Percentiles rank a stretch among this genome's conserved stretches.
Evolutionary conservation across 1,140 invertebrate genomes (phyloP).

Genomic region (Drosophila sp.): DNA sequence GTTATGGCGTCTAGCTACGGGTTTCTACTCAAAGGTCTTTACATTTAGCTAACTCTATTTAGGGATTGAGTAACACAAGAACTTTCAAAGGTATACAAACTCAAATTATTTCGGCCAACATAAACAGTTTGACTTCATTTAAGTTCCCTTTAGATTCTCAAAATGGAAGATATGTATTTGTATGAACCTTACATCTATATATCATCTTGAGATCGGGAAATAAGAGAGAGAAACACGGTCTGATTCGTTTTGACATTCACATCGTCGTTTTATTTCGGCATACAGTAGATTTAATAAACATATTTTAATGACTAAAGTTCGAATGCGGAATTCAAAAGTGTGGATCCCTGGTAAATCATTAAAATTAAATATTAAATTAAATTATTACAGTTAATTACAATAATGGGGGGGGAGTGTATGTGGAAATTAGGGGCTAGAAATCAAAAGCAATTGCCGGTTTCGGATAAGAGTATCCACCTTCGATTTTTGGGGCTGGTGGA

Average conservation of each 20-base stretch:
- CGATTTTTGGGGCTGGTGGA: constrained; percentile 47
- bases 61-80: too few species aligned
- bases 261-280: constrained; percentile 69
- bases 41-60: too few species aligned
- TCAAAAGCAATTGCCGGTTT: constrained; percentile 67
- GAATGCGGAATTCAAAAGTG: constrained; percentile 55
- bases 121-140: too few species aligned
- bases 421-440: constrained; percentile 41
- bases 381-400: constrained; percentile 78
- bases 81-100: too few species aligned
- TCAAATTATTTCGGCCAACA: too few species aligned
- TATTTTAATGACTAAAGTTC: constrained; percentile 80
- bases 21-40: too few species aligned
- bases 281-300: constrained; percentile 70
- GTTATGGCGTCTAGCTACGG: too few species aligned
- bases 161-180: too few species aligned
- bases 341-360: constrained; percentile 61
- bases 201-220: too few species aligned
- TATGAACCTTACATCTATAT: too few species aligned
- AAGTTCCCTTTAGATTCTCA: too few species aligned
- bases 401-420: constrained; percentile 40
- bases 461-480: constrained; percentile 66
- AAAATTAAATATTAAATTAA: constrained; percentile 74
- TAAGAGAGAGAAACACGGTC: background rate
- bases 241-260: constrained; percentile 41